Base-by-base conservation (phyloP, 2,113 vertebrate species). In the Kobus ellipsiprymnus region DNA sequence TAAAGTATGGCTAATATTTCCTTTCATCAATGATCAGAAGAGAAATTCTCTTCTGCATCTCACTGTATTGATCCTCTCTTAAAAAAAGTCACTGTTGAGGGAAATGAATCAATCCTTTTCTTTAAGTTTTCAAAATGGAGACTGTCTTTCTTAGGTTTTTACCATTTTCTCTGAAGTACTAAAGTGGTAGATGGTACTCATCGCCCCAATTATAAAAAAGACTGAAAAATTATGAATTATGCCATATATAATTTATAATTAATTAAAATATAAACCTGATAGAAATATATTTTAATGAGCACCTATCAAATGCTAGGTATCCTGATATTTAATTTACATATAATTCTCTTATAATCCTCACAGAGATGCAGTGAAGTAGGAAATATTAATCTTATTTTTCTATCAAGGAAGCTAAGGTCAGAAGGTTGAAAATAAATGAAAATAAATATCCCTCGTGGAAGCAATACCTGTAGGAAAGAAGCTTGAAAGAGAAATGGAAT, bases 11-110 rank as follows among this genome's bases (percentile, higher is more conserved):
- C n/a, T 55, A 97, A 90, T 19, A 77, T 83, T 95, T 94, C 90
- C 23, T 50, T 89, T 96, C 55, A 84, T 54, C 85, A 78, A 21
- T 96, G 98, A 98, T 95, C 95, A 98, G 88, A 97, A 92, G 80
- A 90, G n/a, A 46, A 29, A 87, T 60, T 50, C 57, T 96, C 27
- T 36, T 95, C 64, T 78, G 29, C 48, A 71, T 71, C 93, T 98
- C 4, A 6, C 8, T 60, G 10, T 52, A 91, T 62, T 54, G 71
- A 95, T 96, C 57, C 33, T 90, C 46, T 82, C 16, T 27, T 92
- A 86, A 67, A 97, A 9, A 33, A 62, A 19, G 23, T 50, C n/a
- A 46, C 33, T 85, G 59, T 83, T 50, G n/a, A 92, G 10, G 29
- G 77, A 93, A 92, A 96, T 57, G 19, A 92, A 48, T 87, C 54